phyloP scores from a whole-genome alignment of 2,797 vertebrate genomes.

The Periparus ater region DNA sequence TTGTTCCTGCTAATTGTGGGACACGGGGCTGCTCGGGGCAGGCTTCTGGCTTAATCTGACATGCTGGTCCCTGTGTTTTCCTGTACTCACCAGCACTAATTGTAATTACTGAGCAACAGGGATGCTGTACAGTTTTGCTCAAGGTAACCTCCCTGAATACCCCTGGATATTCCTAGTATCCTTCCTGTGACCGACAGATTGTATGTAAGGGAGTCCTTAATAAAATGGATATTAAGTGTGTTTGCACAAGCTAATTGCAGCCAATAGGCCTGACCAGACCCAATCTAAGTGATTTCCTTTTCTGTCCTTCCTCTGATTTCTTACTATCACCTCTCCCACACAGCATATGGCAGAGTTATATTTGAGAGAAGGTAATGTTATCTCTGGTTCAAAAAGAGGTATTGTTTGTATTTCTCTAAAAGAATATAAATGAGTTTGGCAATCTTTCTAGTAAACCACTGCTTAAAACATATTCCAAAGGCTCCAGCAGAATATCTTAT shows the following conservation, averaged over 20 bases:
- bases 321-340: neutral
- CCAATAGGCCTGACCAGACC: neutral
- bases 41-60: neutral
- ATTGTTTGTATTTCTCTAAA: neutral
- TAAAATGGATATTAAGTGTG: neutral
- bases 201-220: neutral
- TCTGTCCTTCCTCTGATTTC: neutral
- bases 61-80: neutral
- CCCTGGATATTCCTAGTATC: neutral
- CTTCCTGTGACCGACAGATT: neutral
- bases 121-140: neutral
- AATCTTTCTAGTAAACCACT: neutral
- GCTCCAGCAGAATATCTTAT: neutral
- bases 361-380: neutral
- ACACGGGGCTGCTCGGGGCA: neutral
- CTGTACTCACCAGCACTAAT: neutral
- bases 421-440: neutral
- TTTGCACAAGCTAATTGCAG: neutral
- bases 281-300: neutral
- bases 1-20: neutral
- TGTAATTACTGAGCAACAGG: rapidly evolving
- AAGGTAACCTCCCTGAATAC: neutral
- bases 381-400: neutral
- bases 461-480: neutral
- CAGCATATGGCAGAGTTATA: neutral